Evolutionary conservation across 2,797 vertebrate species (phyloP).

Genomic region (Melanotaenia trifasciata): DNA sequence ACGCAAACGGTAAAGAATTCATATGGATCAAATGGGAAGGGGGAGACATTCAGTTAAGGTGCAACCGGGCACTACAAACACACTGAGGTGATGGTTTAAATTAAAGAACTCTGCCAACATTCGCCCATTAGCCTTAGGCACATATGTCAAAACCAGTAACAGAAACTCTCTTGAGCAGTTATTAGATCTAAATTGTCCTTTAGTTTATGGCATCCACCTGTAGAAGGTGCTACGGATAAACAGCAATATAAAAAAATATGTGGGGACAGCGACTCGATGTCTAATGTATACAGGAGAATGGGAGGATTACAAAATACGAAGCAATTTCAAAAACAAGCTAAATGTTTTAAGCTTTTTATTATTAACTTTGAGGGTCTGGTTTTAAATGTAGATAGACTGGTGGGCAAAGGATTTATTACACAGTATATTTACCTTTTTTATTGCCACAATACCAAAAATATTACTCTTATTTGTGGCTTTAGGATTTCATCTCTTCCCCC

Average conservation of each 20-base stretch:
- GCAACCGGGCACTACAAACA: slow-evolving; percentile 32
- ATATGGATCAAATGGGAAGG: slow-evolving; percentile 4
- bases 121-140: slow-evolving; percentile 50
- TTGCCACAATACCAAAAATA: slow-evolving; percentile 45
- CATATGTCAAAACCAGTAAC: slow-evolving; percentile 57
- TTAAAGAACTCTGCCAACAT: slow-evolving; percentile 35
- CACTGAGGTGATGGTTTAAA: slow-evolving; percentile 22
- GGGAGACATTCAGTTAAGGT: slow-evolving; percentile 42
- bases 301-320: slow-evolving; percentile 13
- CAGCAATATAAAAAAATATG: not conserved
- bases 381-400: slow-evolving; percentile 1
- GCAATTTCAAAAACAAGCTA: slow-evolving; percentile 23
- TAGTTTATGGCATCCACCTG: slow-evolving; percentile 19
- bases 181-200: slow-evolving; percentile 36
- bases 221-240: slow-evolving; percentile 22
- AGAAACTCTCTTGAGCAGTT: slow-evolving; percentile 31
- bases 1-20: not conserved
- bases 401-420: slow-evolving; percentile 13
- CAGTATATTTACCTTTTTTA: slow-evolving; percentile 12
- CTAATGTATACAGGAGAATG: slow-evolving; percentile 4
- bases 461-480: slow-evolving; percentile 46
- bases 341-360: slow-evolving; percentile 36
- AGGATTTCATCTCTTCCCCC: slow-evolving; percentile 20
- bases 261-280: not conserved
- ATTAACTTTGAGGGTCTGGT: slow-evolving; percentile 13